phyloP scores from a whole-genome alignment of 2,888 invertebrate species.

The Unio delphinus region DNA sequence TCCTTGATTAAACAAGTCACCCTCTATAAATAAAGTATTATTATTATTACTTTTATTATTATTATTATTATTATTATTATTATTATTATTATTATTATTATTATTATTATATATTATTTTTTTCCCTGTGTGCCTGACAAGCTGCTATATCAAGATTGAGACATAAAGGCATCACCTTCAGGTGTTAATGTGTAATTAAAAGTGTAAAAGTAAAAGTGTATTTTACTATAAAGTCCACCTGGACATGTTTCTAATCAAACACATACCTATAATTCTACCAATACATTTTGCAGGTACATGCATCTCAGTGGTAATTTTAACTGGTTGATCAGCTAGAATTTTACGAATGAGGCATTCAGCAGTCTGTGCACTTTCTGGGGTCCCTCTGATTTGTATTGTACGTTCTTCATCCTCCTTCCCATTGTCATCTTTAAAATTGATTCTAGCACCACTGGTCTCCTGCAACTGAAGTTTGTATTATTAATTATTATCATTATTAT shows the following conservation, averaged over 20 bases:
- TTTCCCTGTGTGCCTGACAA: no score
- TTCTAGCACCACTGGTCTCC: slow-evolving; percentile 79
- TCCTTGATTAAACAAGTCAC: no score
- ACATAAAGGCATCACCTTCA: no score
- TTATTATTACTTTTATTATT: no score
- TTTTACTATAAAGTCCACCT: background rate
- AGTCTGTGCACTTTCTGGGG: slow-evolving; percentile 78
- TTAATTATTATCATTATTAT: background rate
- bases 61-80: no score
- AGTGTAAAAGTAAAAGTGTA: no score
- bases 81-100: no score
- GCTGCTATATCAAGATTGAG: no score
- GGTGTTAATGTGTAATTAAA: no score
- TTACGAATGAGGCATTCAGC: slow-evolving; percentile 82
- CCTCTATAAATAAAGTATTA: no score
- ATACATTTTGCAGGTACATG: slow-evolving; percentile 79
- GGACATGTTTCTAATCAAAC: no score
- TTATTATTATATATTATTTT: no score
- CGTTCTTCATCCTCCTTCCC: slow-evolving; percentile 72
- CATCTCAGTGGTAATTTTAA: slow-evolving; percentile 79
- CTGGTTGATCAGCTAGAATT: slow-evolving; percentile 79
- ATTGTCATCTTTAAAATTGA: slow-evolving; percentile 73
- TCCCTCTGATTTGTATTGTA: slow-evolving; percentile 82
- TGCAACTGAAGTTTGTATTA: slow-evolving; percentile 75
- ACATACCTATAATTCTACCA: slow-evolving; percentile 80